These are phyloP conservation scores for Helicolenus hilgendorfi DNA, from an alignment of 2,797 vertebrate genomes.

Conservation along the genomic window DNA sequence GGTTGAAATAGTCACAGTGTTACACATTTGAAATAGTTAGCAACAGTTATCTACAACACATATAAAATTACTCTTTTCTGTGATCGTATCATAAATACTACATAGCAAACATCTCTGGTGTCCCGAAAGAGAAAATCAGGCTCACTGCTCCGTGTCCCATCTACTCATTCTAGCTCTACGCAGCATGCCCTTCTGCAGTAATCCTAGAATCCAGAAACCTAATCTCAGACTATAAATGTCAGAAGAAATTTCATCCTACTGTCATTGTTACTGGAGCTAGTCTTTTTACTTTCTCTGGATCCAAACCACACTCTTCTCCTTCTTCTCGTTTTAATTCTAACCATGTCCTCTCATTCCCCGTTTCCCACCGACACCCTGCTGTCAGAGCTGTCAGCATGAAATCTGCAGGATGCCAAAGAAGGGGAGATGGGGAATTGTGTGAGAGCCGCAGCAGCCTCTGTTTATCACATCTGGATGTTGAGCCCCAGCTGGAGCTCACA, in stretches of 20 bases:
- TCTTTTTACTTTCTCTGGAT: slow-evolving; percentile 46
- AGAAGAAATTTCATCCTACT: slow-evolving; percentile 54
- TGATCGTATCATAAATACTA: neutral
- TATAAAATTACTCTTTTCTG: neutral
- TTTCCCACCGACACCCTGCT: slow-evolving; percentile 47
- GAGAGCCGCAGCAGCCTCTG: slow-evolving; percentile 46
- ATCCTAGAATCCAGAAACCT: slow-evolving; percentile 58
- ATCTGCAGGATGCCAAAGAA: slow-evolving; percentile 45
- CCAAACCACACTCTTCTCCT: slow-evolving; percentile 51
- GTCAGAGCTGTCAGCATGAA: slow-evolving; percentile 66
- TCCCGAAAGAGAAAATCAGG: neutral
- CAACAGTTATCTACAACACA: neutral
- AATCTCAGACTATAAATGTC: slow-evolving; percentile 61
- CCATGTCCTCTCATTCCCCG: slow-evolving; percentile 28
- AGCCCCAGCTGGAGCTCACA: slow-evolving; percentile 38
- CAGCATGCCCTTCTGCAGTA: slow-evolving; percentile 34
- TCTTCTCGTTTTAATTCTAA: slow-evolving; percentile 59
- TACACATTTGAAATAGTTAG: too few relatives aligned
- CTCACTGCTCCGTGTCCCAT: neutral
- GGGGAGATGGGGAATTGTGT: slow-evolving; percentile 26
- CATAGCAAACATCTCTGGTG: neutral
- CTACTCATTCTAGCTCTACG: slow-evolving; percentile 18
- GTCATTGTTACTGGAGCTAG: slow-evolving; percentile 51
- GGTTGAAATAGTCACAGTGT: neutral
- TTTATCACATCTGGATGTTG: slow-evolving; percentile 59